Percentiles rank a stretch among this genome's conserved stretches.
phyloP scores from a whole-genome alignment of 2,888 invertebrate species.

The Lymantria dispar region DNA sequence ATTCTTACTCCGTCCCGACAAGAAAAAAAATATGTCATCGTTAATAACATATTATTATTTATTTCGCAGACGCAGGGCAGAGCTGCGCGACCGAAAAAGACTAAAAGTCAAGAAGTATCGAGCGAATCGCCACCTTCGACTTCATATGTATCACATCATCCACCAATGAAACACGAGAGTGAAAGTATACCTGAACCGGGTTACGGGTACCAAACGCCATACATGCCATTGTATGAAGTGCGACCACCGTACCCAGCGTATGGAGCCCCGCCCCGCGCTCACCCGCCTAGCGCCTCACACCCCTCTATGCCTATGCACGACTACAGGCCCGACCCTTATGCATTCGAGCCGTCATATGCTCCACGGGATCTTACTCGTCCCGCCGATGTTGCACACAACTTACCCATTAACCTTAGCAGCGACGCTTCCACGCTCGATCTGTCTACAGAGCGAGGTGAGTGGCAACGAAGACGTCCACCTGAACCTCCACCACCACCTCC shows the following conservation, averaged over 20 bases:
- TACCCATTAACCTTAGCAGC: slow-evolving; percentile 77
- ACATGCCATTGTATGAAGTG: slow-evolving; percentile 46
- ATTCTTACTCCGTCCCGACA: too few relatives aligned
- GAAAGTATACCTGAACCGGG: slow-evolving; percentile 43
- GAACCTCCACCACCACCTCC: slow-evolving; percentile 54
- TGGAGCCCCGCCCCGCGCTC: slow-evolving; percentile 47
- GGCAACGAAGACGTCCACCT: slow-evolving; percentile 67
- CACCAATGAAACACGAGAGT: slow-evolving; percentile 60
- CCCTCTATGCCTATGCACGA: slow-evolving; percentile 48
- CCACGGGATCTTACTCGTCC: slow-evolving; percentile 59
- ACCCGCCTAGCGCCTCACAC: slow-evolving; percentile 41
- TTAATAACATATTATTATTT: neutral
- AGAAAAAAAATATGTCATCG: too few relatives aligned
- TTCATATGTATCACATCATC: slow-evolving; percentile 55
- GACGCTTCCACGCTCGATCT: slow-evolving; percentile 68
- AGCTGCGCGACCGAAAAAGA: slow-evolving; percentile 73
- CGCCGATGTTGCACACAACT: slow-evolving; percentile 58
- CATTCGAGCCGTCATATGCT: slow-evolving; percentile 53
- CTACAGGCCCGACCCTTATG: slow-evolving; percentile 64
- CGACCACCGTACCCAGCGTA: slow-evolving; percentile 43
- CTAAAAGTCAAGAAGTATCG: slow-evolving; percentile 57
- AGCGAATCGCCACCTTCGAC: slow-evolving; percentile 67
- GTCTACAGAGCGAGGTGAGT: slow-evolving; percentile 65
- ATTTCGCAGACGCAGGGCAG: slow-evolving; percentile 59
- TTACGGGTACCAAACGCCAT: slow-evolving; percentile 56